phyloP scores from a whole-genome alignment of 2,113 vertebrate genomes.

The Phalacrocorax aristotelis region DNA sequence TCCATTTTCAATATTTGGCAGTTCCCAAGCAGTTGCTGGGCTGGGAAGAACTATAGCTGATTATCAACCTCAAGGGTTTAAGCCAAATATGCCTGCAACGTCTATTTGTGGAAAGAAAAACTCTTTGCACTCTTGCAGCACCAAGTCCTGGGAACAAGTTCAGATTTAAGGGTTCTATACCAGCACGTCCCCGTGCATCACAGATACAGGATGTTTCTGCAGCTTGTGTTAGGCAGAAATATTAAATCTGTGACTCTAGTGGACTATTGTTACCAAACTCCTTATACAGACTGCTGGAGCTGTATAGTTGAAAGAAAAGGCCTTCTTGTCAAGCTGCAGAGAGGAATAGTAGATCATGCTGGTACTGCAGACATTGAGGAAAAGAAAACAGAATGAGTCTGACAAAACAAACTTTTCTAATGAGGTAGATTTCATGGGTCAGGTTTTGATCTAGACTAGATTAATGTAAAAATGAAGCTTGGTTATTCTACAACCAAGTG shows the following conservation, averaged over 20 bases:
- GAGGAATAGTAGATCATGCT: neutral
- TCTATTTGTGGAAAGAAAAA: constrained; percentile 60
- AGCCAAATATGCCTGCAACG: constrained; percentile 12
- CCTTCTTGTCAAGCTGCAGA: neutral
- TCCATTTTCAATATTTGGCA: neutral
- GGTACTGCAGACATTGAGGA: neutral
- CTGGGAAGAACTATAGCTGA: constrained; percentile 26
- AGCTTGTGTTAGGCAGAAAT: neutral
- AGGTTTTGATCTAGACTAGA: neutral
- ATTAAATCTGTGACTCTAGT: neutral
- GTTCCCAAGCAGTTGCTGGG: neutral
- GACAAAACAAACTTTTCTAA: neutral
- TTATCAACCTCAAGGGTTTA: constrained; percentile 54
- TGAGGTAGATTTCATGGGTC: neutral
- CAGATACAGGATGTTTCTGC: neutral
- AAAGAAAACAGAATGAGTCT: neutral
- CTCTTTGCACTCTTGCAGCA: neutral
- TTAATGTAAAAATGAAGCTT: neutral
- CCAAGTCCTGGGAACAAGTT: neutral
- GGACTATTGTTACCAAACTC: neutral
- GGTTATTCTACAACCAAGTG: neutral
- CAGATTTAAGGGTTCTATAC: neutral
- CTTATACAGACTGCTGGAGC: neutral
- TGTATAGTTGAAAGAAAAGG: neutral
- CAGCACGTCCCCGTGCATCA: neutral